Base-by-base conservation (phyloP, 2,797 vertebrate genomes). In the Erpetoichthys calabaricus region DNA sequence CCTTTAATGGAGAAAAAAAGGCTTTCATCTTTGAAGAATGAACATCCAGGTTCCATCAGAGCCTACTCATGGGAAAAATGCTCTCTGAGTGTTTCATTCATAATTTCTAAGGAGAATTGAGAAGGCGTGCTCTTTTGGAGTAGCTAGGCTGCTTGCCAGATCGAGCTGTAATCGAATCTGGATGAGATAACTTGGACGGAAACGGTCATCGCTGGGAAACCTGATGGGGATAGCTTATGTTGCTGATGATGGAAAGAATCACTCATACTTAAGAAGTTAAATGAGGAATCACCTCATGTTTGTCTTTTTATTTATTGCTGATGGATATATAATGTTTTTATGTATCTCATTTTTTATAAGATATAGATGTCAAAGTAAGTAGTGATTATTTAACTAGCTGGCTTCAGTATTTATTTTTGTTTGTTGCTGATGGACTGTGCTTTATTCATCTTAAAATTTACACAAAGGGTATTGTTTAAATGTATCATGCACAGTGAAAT, bases 11-110 rank as follows among this genome's bases (percentile, higher is more conserved):
- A 25, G 25, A 54, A 42, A 54, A 8, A 43, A 54, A 54, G 44
- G 8, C 41, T 49, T 42, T 43, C 53, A 54, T 54, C 53, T 54
- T 43, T 42, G 53, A 54, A 42, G 42, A 54, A 54, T 54, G 41
- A 54, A 7, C 42, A 41, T 54, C 53, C 42, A 44, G 44, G 44
- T 54, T 43, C 53, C 53, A 54, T 7, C 43, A 7, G 5, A n/a
- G 6, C 41, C 47, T 44, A n/a, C 7, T 9, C 25, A 6, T 4
- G 42, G 7, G 49, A 8, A 58, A 58, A 58, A 51, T 10, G 47
- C 47, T 45, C n/a, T 58, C 41, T 57, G 43, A 42, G 49, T 25
- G 49, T 53, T 58, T 52, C 50, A 58, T 58, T 52, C 42, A 7
- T 58, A 43, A 25, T 45, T 45, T 52, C 49, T 51, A 4, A 44